These are phyloP conservation scores for Cotesia glomerata DNA, from an alignment of 1,140 invertebrate genomes.

Conservation along the genomic window DNA sequence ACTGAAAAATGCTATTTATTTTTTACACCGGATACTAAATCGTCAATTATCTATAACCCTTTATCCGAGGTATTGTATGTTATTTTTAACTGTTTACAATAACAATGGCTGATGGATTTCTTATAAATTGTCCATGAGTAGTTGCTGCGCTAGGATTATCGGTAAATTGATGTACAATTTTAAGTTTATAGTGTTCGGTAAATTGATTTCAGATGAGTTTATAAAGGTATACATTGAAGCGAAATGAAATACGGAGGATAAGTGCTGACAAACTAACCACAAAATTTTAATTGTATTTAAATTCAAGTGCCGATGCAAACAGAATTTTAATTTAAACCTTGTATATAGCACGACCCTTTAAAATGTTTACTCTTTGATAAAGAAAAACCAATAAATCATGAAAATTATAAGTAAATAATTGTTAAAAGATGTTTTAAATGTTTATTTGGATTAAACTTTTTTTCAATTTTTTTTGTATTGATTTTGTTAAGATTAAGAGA, in stretches of 20 bases:
- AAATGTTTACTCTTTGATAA: not conserved
- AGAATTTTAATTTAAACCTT: conserved; percentile 6
- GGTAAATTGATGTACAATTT: no score
- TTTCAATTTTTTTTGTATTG: no score
- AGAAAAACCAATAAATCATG: not conserved
- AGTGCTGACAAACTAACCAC: not conserved
- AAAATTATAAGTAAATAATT: not conserved
- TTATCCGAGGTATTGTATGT: not conserved
- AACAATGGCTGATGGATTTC: not conserved
- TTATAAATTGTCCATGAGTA: not conserved
- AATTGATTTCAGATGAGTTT: not conserved
- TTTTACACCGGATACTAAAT: not conserved
- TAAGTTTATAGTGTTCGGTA: no score
- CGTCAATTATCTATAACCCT: not conserved
- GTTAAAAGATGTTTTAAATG: no score
- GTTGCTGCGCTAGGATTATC: not conserved
- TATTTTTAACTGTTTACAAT: not conserved
- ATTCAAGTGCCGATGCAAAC: conserved; percentile 5
- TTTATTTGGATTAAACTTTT: no score
- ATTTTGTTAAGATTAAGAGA: no score
- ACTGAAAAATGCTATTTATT: not conserved
- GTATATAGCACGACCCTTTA: not conserved
- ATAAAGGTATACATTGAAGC: not conserved
- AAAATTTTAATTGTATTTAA: not conserved
- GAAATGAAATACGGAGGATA: not conserved